phyloP scores from a whole-genome alignment of 2,888 invertebrate genomes.

The Campopleginae sp. region DNA sequence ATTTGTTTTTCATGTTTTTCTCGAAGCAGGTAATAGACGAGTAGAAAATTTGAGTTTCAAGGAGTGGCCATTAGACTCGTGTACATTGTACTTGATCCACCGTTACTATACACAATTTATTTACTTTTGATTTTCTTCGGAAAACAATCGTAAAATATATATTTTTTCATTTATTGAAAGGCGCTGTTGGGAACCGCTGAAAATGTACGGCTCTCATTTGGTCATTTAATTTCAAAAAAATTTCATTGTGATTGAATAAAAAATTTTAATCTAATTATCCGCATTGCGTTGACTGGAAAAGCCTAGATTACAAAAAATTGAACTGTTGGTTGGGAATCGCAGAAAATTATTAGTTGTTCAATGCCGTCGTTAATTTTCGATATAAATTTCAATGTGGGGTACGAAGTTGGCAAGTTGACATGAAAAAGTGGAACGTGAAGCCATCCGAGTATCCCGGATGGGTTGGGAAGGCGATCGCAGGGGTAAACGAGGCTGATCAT shows the following conservation, averaged over 20 bases:
- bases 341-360: background rate
- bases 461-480: background rate
- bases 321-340: background rate
- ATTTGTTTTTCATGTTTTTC: background rate
- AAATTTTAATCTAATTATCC: no score
- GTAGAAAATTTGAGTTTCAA: background rate
- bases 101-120: background rate
- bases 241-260: no score
- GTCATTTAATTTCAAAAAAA: no score
- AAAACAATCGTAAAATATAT: no score
- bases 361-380: conserved; percentile 33
- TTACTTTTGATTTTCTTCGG: background rate
- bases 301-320: background rate
- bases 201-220: no score
- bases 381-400: conserved; percentile 11
- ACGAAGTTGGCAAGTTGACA: conserved; percentile 1
- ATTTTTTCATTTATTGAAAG: no score
- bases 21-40: background rate
- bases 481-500: conserved; percentile 15
- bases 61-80: background rate
- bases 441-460: background rate
- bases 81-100: background rate
- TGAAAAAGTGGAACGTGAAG: background rate
- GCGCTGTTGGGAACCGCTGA: no score
- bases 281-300: background rate